Conservation (phyloP, 2,797 vertebrate genomes). For the Enteromius treurensis region DNA sequence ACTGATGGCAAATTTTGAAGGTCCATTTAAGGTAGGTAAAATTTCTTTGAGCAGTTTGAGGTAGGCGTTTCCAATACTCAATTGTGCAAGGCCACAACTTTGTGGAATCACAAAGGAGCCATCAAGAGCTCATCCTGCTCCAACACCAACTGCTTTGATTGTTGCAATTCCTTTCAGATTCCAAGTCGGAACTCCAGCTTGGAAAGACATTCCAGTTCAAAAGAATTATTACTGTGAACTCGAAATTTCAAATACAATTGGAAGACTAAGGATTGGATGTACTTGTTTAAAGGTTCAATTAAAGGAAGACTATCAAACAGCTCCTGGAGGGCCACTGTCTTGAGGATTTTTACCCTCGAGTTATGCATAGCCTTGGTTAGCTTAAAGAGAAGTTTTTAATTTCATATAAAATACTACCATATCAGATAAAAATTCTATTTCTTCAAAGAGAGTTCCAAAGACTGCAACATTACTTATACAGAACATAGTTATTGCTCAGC, state of each 20-base stretch:
- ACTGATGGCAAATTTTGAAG: too few relatives aligned
- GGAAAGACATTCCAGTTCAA: neutral
- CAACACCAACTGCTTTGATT: neutral
- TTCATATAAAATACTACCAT: neutral
- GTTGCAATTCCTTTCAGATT: neutral
- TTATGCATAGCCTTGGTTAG: neutral
- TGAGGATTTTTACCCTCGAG: neutral
- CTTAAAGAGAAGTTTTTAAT: neutral
- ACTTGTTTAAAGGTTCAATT: neutral
- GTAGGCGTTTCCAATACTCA: neutral
- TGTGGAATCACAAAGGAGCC: neutral
- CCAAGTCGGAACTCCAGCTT: neutral
- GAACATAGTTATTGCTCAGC: constrained; percentile 7
- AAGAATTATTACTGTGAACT: neutral
- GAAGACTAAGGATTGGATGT: neutral
- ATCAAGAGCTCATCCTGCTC: neutral
- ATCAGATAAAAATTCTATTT: too few relatives aligned
- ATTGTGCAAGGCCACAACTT: neutral
- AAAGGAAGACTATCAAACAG: neutral
- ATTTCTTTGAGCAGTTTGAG: neutral
- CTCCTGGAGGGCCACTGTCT: neutral
- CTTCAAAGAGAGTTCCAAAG: neutral
- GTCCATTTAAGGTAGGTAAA: neutral
- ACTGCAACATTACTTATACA: neutral
- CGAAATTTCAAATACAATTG: neutral